Conservation (phyloP, 2,888 invertebrate genomes). For the Drosophila parthenogenetica region DNA sequence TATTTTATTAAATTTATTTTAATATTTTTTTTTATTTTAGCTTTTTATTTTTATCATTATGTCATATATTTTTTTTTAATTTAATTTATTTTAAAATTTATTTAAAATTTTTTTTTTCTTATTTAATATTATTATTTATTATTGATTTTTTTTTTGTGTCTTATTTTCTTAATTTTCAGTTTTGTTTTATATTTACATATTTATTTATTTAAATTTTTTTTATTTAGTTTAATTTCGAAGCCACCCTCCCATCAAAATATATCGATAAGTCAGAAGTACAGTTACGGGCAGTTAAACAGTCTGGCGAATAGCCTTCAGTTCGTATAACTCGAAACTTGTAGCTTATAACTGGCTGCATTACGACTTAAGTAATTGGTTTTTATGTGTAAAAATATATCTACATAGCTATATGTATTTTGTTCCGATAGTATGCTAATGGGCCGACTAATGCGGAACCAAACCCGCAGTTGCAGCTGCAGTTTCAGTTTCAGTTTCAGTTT, state of each 20-base stretch:
- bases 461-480: slow-evolving; percentile 33
- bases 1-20: no score
- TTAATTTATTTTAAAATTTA: no score
- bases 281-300: slow-evolving; percentile 25
- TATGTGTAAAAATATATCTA: not conserved
- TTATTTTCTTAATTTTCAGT: no score
- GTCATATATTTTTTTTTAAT: no score
- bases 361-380: slow-evolving; percentile 10
- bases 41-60: no score
- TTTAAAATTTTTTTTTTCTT: no score
- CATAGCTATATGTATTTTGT: not conserved
- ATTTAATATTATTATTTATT: no score
- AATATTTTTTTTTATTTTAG: no score
- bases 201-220: not conserved
- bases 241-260: not conserved
- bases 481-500: slow-evolving; percentile 1
- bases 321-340: slow-evolving; percentile 4
- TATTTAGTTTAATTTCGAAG: not conserved
- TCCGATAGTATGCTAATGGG: slow-evolving; percentile 28
- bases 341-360: slow-evolving; percentile 7
- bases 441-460: slow-evolving; percentile 33
- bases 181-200: no score
- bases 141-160: no score
- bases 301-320: slow-evolving; percentile 10
- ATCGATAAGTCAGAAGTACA: slow-evolving; percentile 12